A percentile compares a stretch with the other conserved stretches of the same genome.
These are phyloP conservation scores for Heliconius hermathena DNA, from an alignment of 1,140 invertebrate species.

Conservation along the genomic window DNA sequence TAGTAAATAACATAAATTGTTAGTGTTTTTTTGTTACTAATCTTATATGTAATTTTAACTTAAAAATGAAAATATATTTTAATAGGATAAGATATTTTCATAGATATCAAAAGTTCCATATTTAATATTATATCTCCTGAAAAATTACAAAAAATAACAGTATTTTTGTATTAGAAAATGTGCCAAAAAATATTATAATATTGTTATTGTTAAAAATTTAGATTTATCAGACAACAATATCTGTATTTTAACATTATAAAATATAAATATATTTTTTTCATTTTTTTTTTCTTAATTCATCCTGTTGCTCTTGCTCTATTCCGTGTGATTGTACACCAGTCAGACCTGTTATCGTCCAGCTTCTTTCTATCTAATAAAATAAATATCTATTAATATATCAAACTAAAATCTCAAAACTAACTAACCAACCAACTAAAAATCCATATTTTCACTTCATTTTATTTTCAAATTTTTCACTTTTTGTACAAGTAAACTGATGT, in stretches of 20 bases:
- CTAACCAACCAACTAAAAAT: too few species aligned
- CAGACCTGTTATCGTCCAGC: too few species aligned
- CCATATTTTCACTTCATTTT: too few species aligned
- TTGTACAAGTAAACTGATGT: too few species aligned
- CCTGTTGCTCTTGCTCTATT: too few species aligned
- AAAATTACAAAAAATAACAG: neutral
- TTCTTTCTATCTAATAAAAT: too few species aligned
- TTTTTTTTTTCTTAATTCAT: neutral
- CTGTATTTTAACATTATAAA: neutral
- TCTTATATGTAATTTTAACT: neutral
- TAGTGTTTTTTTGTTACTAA: neutral
- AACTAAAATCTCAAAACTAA: too few species aligned
- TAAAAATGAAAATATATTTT: neutral
- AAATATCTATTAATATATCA: too few species aligned
- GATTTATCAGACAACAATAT: neutral
- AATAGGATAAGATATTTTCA: neutral
- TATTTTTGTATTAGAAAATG: constrained; percentile 6
- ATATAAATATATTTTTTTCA: constrained; percentile 5
- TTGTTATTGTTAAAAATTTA: constrained; percentile 16
- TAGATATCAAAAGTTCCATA: neutral
- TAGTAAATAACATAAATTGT: neutral
- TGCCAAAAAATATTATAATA: constrained; percentile 22
- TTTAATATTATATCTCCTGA: neutral
- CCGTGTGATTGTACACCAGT: too few species aligned
- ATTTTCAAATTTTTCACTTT: too few species aligned